Conservation (phyloP, 2,113 vertebrate species). For the Jacana jacana region DNA sequence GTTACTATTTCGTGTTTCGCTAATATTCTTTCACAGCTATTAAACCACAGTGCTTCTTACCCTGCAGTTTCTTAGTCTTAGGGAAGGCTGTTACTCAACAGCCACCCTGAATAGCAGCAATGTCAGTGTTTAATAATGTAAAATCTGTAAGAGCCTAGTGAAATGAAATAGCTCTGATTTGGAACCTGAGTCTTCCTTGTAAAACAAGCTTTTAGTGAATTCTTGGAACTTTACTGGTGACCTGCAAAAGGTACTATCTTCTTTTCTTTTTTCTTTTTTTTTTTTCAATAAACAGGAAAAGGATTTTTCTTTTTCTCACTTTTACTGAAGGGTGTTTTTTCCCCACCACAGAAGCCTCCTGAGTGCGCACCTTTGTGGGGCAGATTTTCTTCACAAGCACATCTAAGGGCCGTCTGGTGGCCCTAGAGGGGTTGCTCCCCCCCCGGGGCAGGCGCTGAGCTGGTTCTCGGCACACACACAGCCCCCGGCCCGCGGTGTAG, state of each 20-base stretch:
- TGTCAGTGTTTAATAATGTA: constrained; percentile 69
- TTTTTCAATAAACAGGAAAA: not conserved
- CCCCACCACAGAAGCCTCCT: not conserved
- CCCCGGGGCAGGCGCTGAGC: not conserved
- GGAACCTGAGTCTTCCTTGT: constrained; percentile 8
- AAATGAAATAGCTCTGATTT: constrained; percentile 54
- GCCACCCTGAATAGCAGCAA: constrained; percentile 36
- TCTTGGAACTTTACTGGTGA: constrained; percentile 31
- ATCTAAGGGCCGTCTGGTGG: not conserved
- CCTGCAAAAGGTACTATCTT: not conserved
- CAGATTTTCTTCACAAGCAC: not conserved
- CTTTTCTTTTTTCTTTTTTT: not conserved
- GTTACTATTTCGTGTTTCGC: constrained; percentile 16
- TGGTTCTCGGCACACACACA: constrained; percentile 10
- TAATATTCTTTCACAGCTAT: constrained; percentile 1
- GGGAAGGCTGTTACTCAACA: constrained; percentile 49
- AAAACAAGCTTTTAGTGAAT: constrained; percentile 42
- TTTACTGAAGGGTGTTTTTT: constrained; percentile 40
- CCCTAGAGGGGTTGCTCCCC: constrained; percentile 1
- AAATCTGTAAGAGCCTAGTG: constrained; percentile 62
- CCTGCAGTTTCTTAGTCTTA: constrained; percentile 24
- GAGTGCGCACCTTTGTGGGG: not conserved
- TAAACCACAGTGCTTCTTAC: constrained; percentile 16
- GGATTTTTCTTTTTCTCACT: not conserved
- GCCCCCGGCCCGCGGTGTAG: constrained; percentile 11